Percentiles rank a stretch among this genome's conserved stretches.
These are phyloP conservation scores for Sylvicola cinctus DNA, from an alignment of 2,888 invertebrate genomes.

Conservation along the genomic window DNA sequence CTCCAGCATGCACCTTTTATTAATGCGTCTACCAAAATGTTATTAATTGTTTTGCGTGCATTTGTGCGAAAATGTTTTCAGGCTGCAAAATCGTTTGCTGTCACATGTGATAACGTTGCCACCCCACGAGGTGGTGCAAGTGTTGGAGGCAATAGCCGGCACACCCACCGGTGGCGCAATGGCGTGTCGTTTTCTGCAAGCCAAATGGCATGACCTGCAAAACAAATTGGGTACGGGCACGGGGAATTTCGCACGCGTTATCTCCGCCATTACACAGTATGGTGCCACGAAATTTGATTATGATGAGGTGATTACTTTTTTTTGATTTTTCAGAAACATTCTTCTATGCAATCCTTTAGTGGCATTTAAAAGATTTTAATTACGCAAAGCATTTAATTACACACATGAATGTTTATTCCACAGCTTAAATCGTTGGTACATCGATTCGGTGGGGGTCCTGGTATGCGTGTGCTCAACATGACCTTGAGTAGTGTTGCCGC, in stretches of 20 bases:
- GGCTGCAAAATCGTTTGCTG: conserved; percentile 23
- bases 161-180: conserved; percentile 26
- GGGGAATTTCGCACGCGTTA: conserved; percentile 24
- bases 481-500: conserved; percentile 25
- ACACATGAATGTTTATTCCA: background rate
- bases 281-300: conserved; percentile 27
- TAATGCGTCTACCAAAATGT: no score
- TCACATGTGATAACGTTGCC: conserved; percentile 25
- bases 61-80: no score
- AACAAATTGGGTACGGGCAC: conserved; percentile 23
- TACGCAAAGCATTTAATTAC: no score
- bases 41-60: no score
- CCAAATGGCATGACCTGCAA: conserved; percentile 25
- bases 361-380: background rate
- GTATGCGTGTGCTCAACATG: conserved; percentile 24
- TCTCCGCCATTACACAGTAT: conserved; percentile 26
- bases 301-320: conserved; percentile 20
- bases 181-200: conserved; percentile 25
- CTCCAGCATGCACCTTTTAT: no score
- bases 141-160: conserved; percentile 25
- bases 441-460: conserved; percentile 25
- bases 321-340: no score
- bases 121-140: conserved; percentile 24
- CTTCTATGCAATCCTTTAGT: background rate
- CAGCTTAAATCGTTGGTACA: conserved; percentile 21